Conservation (phyloP, 2,797 vertebrate species). For the Danio aesculapii region DNA sequence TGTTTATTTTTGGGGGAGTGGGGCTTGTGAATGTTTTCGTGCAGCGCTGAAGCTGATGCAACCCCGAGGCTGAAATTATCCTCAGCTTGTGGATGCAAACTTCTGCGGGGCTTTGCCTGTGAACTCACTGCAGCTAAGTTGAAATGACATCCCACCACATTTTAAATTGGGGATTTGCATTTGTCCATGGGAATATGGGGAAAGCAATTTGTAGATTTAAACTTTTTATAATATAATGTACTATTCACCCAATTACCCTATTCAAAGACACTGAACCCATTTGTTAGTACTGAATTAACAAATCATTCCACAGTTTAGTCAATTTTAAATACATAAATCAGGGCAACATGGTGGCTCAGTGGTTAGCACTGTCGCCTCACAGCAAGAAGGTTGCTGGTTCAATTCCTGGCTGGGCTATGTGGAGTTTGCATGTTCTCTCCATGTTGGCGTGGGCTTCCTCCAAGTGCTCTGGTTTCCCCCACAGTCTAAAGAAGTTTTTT, state of each 20-base stretch:
- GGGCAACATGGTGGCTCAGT: no score
- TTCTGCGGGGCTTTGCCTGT: constrained; percentile 38
- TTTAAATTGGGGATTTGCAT: constrained; percentile 42
- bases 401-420: no score
- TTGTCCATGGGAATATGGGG: constrained; percentile 11
- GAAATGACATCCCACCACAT: constrained; percentile 45
- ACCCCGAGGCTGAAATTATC: constrained; percentile 41
- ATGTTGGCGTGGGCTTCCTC: no score
- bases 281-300: no score
- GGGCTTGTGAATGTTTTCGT: not conserved
- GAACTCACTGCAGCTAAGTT: constrained; percentile 52
- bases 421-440: no score
- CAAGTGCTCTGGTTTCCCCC: no score
- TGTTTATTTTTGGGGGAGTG: constrained; percentile 43
- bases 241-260: constrained; percentile 8
- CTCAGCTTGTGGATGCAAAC: constrained; percentile 6
- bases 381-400: no score
- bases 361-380: no score
- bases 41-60: not conserved
- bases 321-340: no score
- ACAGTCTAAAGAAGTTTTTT: no score
- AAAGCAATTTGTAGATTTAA: constrained; percentile 18
- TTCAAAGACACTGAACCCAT: not conserved
- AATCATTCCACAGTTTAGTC: no score
- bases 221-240: not conserved